Evolutionary conservation across 1,140 invertebrate species (phyloP).

Genomic region (Plectus sambesii): DNA sequence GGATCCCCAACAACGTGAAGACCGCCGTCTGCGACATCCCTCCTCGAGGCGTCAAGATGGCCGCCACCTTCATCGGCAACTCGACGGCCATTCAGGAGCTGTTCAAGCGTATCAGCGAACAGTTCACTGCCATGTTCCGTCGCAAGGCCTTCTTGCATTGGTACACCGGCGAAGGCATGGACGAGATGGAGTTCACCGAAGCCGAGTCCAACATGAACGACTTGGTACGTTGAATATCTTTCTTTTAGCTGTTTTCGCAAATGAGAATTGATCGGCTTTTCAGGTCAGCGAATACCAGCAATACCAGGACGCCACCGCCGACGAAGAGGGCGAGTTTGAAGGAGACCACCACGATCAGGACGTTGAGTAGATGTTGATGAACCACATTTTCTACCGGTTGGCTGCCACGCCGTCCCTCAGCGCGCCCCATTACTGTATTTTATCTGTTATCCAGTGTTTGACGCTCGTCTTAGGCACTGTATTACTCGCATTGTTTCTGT

Average conservation of each 20-base stretch:
- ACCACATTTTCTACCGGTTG: slow-evolving; percentile 11
- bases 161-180: slow-evolving; percentile 58
- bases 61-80: slow-evolving; percentile 53
- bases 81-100: slow-evolving; percentile 65
- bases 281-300: slow-evolving; percentile 83
- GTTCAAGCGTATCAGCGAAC: slow-evolving; percentile 64
- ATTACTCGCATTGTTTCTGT: too few species aligned
- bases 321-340: slow-evolving; percentile 34
- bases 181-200: slow-evolving; percentile 58
- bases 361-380: slow-evolving; percentile 20
- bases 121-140: slow-evolving; percentile 70
- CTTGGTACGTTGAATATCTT: slow-evolving; percentile 76
- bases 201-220: slow-evolving; percentile 68
- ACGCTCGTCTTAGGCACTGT: too few species aligned
- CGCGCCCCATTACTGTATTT: too few species aligned
- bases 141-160: slow-evolving; percentile 80
- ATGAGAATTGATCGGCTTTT: too few species aligned
- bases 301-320: slow-evolving; percentile 52
- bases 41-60: slow-evolving; percentile 53
- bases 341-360: background rate
- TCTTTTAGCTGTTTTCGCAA: too few species aligned
- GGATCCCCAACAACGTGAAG: slow-evolving; percentile 61
- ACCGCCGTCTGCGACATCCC: slow-evolving; percentile 59
- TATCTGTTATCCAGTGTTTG: too few species aligned
- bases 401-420: too few species aligned